phyloP scores from a whole-genome alignment of 2,797 vertebrate genomes.

The Sebastes taczanowskii region DNA sequence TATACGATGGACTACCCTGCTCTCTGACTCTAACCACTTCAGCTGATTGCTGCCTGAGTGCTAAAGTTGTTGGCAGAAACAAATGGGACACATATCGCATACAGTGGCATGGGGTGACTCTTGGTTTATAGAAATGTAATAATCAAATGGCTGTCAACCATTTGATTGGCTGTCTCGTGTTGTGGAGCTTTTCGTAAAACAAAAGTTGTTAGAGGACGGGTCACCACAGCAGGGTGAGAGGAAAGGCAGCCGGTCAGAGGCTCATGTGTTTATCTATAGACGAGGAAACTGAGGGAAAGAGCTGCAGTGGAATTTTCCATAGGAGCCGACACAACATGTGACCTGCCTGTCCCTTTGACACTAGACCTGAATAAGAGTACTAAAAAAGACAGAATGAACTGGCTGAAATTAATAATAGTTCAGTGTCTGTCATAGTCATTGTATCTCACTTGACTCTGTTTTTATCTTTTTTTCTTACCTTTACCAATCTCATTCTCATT shows the following conservation, averaged over 20 bases:
- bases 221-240: slow-evolving; percentile 14
- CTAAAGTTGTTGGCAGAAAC: neutral
- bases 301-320: slow-evolving; percentile 75
- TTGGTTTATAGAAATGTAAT: neutral
- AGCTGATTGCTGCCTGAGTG: neutral
- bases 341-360: slow-evolving; percentile 7
- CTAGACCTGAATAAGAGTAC: neutral
- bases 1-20: neutral
- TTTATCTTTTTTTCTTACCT: neutral
- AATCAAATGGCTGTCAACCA: neutral
- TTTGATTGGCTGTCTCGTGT: neutral
- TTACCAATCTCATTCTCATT: neutral
- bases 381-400: neutral
- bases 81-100: neutral
- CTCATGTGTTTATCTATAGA: slow-evolving; percentile 58
- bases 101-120: neutral
- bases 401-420: neutral
- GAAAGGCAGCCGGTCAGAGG: neutral
- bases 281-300: slow-evolving; percentile 4
- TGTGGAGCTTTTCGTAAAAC: neutral
- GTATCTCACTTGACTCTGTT: neutral
- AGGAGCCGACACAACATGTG: slow-evolving; percentile 23
- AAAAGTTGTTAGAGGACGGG: neutral
- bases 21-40: neutral
- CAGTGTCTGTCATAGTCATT: neutral